Base-by-base conservation (phyloP, 2,888 invertebrate species). In the Acleris literana region DNA sequence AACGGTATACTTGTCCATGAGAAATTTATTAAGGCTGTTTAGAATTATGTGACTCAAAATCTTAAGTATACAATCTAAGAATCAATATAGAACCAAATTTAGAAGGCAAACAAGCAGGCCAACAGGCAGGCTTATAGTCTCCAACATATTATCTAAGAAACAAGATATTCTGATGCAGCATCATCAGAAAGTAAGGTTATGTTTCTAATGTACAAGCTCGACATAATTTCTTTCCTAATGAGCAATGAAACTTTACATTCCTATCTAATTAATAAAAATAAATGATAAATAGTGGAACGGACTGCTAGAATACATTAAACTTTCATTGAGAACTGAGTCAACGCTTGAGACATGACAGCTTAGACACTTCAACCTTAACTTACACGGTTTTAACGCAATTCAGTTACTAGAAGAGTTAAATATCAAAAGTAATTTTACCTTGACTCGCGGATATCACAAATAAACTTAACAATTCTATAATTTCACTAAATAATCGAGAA, bases 141-240 rank as follows among this genome's bases (percentile, higher is more conserved):
- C 39, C 13, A 4, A 46, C 46, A 16, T 13, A 16, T 5, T 43
- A 43, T 44, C 17, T 5, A 46, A 2, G n/a, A 46, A 17, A 46
- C 16, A 46, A 7, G 46, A 16, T n/a, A 46, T 16, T 16, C 46
- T n/a, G 7, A 46, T n/a, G 46, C 5, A 46, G 46, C 46, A 46
- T 44, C 53, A 59, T 68, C 22, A n/a, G 39, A 63, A 75, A 79
- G 79, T 77, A 64, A 80, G 80, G 79, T 80, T 80, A 79, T 70
- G 44, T 63, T 52, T 25, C 57, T 11, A 4, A 25, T 7, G 22
- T 17, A 44, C 3, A 55, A 6, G 13, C 9, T 25, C n/a, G 43
- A 44, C 20, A 25, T 25, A 7, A n/a, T 6, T 7, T n/a, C 3
- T n/a, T 22, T n/a, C n/a, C n/a, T n/a, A 25, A 9, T 9, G 7